Evolutionary conservation across 2,888 invertebrate species (phyloP).

Genomic region (Pandemis cinnamomeana): DNA sequence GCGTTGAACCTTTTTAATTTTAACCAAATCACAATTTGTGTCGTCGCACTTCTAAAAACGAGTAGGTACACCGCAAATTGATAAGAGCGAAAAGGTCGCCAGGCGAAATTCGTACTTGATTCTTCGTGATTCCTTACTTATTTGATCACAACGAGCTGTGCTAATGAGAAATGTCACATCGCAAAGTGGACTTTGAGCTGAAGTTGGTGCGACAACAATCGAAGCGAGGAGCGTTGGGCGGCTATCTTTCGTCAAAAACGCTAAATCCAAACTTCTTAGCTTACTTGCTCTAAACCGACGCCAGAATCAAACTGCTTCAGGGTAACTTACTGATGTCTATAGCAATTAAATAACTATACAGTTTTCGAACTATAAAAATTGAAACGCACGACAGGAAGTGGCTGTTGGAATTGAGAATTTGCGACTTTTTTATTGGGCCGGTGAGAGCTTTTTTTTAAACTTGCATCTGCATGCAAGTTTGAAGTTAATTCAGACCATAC

Average conservation of each 20-base stretch:
- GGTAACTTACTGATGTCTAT: not conserved
- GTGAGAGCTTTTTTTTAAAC: not conserved
- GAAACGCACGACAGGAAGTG: not conserved
- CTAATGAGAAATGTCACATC: conserved; percentile 11
- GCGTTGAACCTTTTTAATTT: conserved; percentile 4
- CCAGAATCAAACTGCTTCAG: conserved; percentile 1
- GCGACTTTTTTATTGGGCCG: not conserved
- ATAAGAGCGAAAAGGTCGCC: conserved; percentile 9
- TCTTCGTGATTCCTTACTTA: conserved; percentile 13
- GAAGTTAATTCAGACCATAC: not conserved
- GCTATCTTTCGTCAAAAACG: not conserved
- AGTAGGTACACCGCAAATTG: conserved; percentile 5
- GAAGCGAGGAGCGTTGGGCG: not conserved
- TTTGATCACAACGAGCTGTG: conserved; percentile 10
- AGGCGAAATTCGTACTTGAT: conserved; percentile 4
- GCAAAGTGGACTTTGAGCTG: conserved; percentile 10
- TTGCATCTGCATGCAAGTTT: not conserved
- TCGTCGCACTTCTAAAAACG: conserved; percentile 4
- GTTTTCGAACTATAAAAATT: not conserved
- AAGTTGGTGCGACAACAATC: conserved; percentile 11
- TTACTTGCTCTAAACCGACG: not conserved
- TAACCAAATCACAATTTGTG: conserved; percentile 4
- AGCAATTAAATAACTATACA: not conserved
- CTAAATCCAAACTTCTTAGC: not conserved
- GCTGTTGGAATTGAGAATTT: not conserved